A percentile compares a stretch with the other conserved stretches of the same genome.
These are phyloP conservation scores for Coendou prehensilis DNA, from an alignment of 2,797 vertebrate species.

Conservation along the genomic window DNA sequence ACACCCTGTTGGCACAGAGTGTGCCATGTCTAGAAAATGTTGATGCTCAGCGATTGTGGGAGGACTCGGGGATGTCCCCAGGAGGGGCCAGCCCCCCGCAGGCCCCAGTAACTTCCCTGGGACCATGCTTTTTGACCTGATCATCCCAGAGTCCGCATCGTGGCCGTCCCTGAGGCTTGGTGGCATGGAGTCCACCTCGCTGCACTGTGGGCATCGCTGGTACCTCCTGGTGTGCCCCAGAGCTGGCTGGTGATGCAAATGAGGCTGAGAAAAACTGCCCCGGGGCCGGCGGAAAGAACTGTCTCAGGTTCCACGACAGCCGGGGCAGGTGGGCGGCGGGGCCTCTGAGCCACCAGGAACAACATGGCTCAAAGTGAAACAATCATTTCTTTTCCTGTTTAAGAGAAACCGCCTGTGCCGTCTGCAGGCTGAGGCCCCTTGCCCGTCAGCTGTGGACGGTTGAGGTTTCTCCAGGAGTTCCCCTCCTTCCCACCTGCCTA, in stretches of 20 bases:
- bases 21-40: fast-evolving
- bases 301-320: slow-evolving; percentile 52
- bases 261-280: not conserved
- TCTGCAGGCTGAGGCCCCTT: not conserved
- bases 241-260: fast-evolving
- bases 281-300: not conserved
- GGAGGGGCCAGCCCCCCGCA: fast-evolving
- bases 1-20: too few species aligned
- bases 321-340: not conserved
- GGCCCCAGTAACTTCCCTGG: fast-evolving
- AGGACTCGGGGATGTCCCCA: fast-evolving
- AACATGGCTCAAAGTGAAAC: slow-evolving; percentile 70
- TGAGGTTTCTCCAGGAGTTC: slow-evolving; percentile 75
- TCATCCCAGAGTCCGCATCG: fast-evolving
- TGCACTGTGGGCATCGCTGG: fast-evolving
- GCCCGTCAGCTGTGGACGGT: not conserved
- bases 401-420: slow-evolving; percentile 6
- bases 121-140: not conserved
- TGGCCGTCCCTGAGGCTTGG: fast-evolving
- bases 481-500: not conserved
- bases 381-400: slow-evolving; percentile 74
- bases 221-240: fast-evolving
- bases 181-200: fast-evolving
- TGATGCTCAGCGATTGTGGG: not conserved
- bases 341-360: not conserved